Evolutionary conservation across 2,113 vertebrate species (phyloP), one percentile per base, ranked within the genome.

Genomic region (Etheostoma spectabile): DNA sequence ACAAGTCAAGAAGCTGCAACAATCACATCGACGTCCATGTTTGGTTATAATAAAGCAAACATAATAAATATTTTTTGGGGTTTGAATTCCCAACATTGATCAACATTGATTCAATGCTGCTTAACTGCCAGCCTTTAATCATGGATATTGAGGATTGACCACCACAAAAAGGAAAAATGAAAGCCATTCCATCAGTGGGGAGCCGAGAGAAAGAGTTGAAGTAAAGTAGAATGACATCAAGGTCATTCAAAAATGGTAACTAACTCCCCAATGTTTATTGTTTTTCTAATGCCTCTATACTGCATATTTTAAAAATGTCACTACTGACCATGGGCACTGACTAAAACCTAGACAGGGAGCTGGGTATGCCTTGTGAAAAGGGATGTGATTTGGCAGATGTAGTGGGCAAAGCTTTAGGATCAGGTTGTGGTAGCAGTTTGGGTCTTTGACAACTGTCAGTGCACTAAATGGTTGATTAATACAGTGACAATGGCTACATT

Each of bases 381-480:
- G 45, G n/a, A 53, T 72, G 35, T 73, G 16, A 68, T 79, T 67
- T 79, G 55, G 84, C 57, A 77, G 16, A 6, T 30, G 63, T 33
- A 56, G 22, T 22, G 49, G 35, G 16, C 3, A 74, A 59, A 74
- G 78, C 74, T 53, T 38, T 22, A 19, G 59, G 79, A 79, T 82
- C 65, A 66, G n/a, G 65, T 61, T 87, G 57, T 45, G 5, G 69
- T 48, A 66, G 59, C 35, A 62, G 30, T 72, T 21, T 66, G 19
- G 49, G 38, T 55, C 60, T 72, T 64, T 33, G 45, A 45, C 49
- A 67, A 74, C 16, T 63, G 62, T 24, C 30, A 8, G 19, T 27
- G n/a, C 67, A 62, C 33, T 62, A 52, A 61, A 71, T 46, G 22
- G 19, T n/a, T 60, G 24, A 72, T 74, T n/a, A 52, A 52, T 15